Percentiles rank a stretch among this genome's conserved stretches.
These are phyloP conservation scores for Eilema griseolum DNA, from an alignment of 2,888 invertebrate species.

Conservation along the genomic window DNA sequence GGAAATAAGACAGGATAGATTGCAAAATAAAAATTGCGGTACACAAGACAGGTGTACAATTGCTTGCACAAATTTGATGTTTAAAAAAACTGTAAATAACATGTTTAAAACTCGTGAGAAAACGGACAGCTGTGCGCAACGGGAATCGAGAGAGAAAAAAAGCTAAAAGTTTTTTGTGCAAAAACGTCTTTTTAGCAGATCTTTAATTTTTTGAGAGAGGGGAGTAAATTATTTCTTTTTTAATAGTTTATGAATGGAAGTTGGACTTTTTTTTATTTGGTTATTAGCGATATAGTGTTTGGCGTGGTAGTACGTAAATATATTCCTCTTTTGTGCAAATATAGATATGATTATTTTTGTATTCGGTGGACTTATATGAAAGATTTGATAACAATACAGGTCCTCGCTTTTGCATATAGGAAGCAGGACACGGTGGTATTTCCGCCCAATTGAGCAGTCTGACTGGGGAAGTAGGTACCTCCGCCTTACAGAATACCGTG, in stretches of 20 bases:
- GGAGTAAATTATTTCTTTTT: slow-evolving; percentile 16
- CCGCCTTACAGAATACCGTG: too few relatives aligned
- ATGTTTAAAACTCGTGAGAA: slow-evolving; percentile 21
- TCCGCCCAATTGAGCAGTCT: too few relatives aligned
- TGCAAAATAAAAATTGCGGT: neutral
- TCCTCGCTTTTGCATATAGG: too few relatives aligned
- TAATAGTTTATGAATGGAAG: neutral
- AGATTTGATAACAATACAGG: too few relatives aligned
- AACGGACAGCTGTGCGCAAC: slow-evolving; percentile 23
- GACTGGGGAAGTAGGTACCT: too few relatives aligned
- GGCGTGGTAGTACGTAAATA: neutral
- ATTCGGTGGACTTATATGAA: too few relatives aligned
- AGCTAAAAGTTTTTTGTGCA: slow-evolving; percentile 17
- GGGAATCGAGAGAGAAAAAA: slow-evolving; percentile 23
- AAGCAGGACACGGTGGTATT: too few relatives aligned
- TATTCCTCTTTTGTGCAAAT: neutral
- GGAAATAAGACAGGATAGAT: neutral
- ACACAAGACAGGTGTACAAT: slow-evolving; percentile 20
- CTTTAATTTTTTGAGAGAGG: slow-evolving; percentile 9
- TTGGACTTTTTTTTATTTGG: neutral
- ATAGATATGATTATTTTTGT: neutral
- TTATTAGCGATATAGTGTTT: slow-evolving; percentile 5
- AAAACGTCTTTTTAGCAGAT: slow-evolving; percentile 14
- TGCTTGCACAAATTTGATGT: slow-evolving; percentile 7
- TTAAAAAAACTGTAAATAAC: slow-evolving; percentile 19